Percentiles rank a stretch among this genome's conserved stretches.
Conservation (phyloP, 2,113 vertebrate genomes). For the Dissostichus mawsoni region DNA sequence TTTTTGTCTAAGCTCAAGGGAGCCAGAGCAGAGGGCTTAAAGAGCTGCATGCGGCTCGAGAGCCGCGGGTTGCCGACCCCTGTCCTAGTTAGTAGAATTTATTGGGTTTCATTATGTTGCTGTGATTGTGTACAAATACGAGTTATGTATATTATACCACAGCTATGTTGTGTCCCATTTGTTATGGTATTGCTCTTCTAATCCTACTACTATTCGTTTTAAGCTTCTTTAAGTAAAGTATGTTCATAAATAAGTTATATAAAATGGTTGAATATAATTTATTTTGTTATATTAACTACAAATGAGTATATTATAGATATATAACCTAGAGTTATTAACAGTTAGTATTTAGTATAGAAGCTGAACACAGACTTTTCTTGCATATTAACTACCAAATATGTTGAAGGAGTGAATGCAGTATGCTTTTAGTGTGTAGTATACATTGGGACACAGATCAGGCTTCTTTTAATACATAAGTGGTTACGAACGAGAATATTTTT, state of each 20-base stretch:
- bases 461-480: not conserved
- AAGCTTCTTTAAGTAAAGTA: not conserved
- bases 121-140: too few relatives aligned
- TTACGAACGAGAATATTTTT: too few relatives aligned
- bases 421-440: not conserved
- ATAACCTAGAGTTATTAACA: not conserved
- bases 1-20: too few relatives aligned
- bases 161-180: not conserved
- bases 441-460: not conserved
- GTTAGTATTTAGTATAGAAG: not conserved
- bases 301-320: not conserved
- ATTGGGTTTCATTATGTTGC: not conserved
- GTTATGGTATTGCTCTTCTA: not conserved
- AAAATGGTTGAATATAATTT: not conserved
- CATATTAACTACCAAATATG: not conserved
- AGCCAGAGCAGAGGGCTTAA: too few relatives aligned
- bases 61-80: too few relatives aligned
- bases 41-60: too few relatives aligned
- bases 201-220: not conserved
- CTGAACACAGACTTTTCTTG: not conserved
- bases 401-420: not conserved
- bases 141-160: not conserved
- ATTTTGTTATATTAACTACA: not conserved
- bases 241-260: not conserved
- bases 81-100: not conserved